These are phyloP conservation scores for Apis dorsata DNA, from an alignment of 1,140 invertebrate genomes.

Conservation along the genomic window DNA sequence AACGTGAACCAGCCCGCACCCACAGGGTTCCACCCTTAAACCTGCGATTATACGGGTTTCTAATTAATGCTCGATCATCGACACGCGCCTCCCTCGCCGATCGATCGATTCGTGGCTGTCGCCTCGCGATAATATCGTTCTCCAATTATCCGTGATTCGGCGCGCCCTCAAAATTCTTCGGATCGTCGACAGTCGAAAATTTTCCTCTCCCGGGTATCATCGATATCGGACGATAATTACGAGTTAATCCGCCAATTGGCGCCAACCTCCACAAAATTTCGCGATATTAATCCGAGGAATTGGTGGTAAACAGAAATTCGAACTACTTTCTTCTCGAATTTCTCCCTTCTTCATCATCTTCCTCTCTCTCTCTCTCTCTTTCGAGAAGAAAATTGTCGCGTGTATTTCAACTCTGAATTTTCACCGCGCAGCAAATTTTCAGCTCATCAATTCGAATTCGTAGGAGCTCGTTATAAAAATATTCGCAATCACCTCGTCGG, in stretches of 20 bases:
- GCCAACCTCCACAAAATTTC: neutral
- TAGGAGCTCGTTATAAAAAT: neutral
- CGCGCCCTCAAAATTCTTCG: neutral
- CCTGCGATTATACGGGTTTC: conserved; percentile 18
- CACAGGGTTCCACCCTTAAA: neutral
- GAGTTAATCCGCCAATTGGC: neutral
- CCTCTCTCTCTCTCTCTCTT: neutral
- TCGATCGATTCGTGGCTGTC: conserved; percentile 8
- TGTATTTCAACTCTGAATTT: neutral
- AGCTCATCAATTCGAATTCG: neutral
- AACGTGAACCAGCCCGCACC: neutral
- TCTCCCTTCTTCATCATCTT: neutral
- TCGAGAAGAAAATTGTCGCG: neutral
- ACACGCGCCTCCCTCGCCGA: neutral
- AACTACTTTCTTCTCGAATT: neutral
- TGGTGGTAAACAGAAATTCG: neutral
- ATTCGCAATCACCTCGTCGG: neutral
- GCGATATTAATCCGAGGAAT: neutral
- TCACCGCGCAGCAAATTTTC: neutral
- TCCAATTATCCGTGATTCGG: neutral
- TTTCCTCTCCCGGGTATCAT: neutral
- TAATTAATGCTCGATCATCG: conserved; percentile 42
- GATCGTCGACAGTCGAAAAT: neutral
- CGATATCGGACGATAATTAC: no score
- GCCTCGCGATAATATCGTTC: conserved; percentile 2